Evolutionary conservation across 1,140 invertebrate species (phyloP).

Genomic region (Drosophila santomea): DNA sequence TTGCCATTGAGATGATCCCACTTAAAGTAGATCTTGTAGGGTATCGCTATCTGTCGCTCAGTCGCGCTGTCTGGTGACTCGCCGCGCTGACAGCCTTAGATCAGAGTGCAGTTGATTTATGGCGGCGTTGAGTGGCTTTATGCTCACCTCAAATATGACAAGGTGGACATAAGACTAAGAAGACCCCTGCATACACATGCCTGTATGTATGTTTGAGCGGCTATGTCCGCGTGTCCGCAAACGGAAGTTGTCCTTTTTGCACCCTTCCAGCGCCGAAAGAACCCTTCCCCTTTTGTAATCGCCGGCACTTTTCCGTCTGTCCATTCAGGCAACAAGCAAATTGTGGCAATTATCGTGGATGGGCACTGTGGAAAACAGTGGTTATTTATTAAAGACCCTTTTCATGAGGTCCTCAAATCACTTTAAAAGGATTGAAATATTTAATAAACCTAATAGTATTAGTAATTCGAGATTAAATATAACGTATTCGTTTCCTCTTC

Average conservation of each 20-base stretch:
- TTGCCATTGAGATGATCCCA: neutral
- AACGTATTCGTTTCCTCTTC: no score
- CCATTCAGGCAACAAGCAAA: conserved; percentile 80
- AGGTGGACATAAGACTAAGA: conserved; percentile 52
- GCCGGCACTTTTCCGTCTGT: conserved; percentile 45
- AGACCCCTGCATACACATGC: conserved; percentile 5
- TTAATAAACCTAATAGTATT: no score
- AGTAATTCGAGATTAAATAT: no score
- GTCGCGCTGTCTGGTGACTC: conserved; percentile 37
- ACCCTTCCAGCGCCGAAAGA: conserved; percentile 42
- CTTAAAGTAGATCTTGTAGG: no score
- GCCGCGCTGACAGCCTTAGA: conserved; percentile 70
- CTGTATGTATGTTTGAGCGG: neutral
- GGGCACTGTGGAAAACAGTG: conserved; percentile 2
- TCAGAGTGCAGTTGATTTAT: conserved; percentile 81
- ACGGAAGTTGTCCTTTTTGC: conserved; percentile 73
- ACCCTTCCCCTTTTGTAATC: conserved; percentile 33
- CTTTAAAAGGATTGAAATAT: no score
- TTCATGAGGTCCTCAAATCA: no score
- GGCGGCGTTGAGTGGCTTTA: conserved; percentile 81
- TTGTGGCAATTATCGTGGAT: conserved; percentile 74
- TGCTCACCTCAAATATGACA: conserved; percentile 81
- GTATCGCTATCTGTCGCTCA: conserved; percentile 48
- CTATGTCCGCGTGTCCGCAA: conserved; percentile 26
- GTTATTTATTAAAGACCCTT: no score